Conservation (phyloP, 2,113 vertebrate species). For the Sisor rabdophorus region DNA sequence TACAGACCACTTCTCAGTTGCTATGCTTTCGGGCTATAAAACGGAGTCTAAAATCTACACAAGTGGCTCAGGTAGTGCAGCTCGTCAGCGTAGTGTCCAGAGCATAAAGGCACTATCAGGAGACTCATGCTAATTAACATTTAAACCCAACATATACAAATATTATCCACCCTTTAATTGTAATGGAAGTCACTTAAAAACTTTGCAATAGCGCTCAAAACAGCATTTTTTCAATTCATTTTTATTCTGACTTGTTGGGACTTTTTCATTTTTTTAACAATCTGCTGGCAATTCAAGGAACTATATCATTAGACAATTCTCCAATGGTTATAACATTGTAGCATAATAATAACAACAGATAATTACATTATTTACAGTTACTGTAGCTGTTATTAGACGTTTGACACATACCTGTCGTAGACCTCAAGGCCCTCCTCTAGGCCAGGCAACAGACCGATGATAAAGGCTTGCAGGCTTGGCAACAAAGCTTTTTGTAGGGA, state of each 20-base stretch:
- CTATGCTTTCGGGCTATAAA: no score
- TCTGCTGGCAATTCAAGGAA: not conserved
- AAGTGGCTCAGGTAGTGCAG: no score
- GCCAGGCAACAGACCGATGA: slow-evolving; percentile 88
- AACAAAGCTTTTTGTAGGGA: slow-evolving; percentile 88
- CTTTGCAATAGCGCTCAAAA: not conserved
- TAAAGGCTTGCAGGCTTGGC: slow-evolving; percentile 92
- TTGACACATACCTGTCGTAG: slow-evolving; percentile 80
- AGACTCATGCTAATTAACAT: no score
- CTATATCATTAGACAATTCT: not conserved
- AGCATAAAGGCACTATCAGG: no score
- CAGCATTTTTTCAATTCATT: not conserved
- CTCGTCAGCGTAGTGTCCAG: no score
- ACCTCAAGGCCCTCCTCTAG: slow-evolving; percentile 94
- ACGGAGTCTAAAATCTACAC: no score
- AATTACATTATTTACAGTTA: not conserved
- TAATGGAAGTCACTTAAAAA: no score
- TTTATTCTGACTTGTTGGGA: not conserved
- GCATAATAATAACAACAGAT: no score
- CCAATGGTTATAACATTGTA: no score
- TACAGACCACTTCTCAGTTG: no score
- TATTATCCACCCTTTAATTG: not conserved
- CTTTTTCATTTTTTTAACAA: not conserved
- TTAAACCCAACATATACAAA: no score
- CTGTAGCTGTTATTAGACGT: not conserved